Evolutionary conservation across 2,888 invertebrate species (phyloP).

Genomic region (Dynastes maya): DNA sequence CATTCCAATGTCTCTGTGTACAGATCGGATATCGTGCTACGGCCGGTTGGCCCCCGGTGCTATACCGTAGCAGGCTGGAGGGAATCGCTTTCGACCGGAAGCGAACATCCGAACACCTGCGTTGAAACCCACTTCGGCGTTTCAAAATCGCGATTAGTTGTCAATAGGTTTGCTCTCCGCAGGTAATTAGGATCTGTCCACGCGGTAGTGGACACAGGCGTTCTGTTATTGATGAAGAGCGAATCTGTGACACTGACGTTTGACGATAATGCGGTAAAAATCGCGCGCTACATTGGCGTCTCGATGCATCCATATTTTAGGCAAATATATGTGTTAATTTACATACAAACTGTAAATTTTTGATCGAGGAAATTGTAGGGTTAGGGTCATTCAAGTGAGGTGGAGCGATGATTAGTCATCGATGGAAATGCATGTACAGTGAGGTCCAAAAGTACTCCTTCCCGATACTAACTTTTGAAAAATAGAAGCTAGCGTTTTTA

Average conservation of each 20-base stretch:
- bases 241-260: slow-evolving; percentile 10
- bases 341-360: neutral
- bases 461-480: no score
- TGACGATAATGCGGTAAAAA: neutral
- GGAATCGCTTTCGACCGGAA: slow-evolving; percentile 32
- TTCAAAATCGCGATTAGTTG: slow-evolving; percentile 36
- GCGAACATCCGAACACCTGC: slow-evolving; percentile 44
- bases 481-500: no score
- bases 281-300: neutral
- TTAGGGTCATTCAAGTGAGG: neutral
- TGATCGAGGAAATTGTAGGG: neutral
- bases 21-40: slow-evolving; percentile 22
- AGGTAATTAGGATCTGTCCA: slow-evolving; percentile 24
- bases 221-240: slow-evolving; percentile 17
- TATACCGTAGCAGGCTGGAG: neutral
- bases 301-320: no score
- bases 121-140: slow-evolving; percentile 20
- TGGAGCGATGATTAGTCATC: no score
- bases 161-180: slow-evolving; percentile 30
- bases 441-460: no score
- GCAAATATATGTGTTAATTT: neutral
- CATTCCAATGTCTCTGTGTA: neutral
- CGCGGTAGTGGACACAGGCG: neutral
- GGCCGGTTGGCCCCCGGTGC: neutral
- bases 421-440: no score